Evolutionary conservation across 2,113 vertebrate species (phyloP).

Genomic region (Greenwoodochromis staneri): DNA sequence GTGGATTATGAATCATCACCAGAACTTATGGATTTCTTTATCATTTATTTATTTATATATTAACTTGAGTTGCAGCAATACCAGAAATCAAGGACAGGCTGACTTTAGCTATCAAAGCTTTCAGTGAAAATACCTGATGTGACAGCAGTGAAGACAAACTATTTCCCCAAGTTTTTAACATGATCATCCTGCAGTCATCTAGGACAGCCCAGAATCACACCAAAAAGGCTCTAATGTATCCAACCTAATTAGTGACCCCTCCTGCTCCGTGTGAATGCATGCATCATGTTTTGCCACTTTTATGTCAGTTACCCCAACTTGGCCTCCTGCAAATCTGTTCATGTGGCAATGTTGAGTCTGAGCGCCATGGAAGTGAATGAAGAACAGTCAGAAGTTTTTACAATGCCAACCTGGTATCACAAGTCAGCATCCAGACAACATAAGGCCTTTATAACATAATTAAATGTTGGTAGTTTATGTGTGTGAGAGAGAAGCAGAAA

Average conservation of each 20-base stretch:
- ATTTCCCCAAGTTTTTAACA: background rate
- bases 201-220: background rate
- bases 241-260: background rate
- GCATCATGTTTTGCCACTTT: background rate
- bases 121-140: background rate
- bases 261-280: background rate
- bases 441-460: constrained; percentile 46
- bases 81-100: background rate
- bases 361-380: background rate
- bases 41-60: background rate
- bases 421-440: constrained; percentile 36
- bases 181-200: background rate
- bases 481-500: background rate
- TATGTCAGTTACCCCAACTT: background rate
- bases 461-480: constrained; percentile 26
- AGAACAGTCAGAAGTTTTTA: constrained; percentile 24
- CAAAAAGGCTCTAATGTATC: background rate
- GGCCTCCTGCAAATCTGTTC: background rate
- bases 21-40: background rate
- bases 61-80: background rate
- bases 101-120: background rate
- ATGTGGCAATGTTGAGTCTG: background rate
- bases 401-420: constrained; percentile 30
- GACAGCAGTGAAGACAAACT: background rate
- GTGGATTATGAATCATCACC: background rate